Evolutionary conservation across 2,888 invertebrate species (phyloP).

Genomic region (Ditylenchus weischeri): DNA sequence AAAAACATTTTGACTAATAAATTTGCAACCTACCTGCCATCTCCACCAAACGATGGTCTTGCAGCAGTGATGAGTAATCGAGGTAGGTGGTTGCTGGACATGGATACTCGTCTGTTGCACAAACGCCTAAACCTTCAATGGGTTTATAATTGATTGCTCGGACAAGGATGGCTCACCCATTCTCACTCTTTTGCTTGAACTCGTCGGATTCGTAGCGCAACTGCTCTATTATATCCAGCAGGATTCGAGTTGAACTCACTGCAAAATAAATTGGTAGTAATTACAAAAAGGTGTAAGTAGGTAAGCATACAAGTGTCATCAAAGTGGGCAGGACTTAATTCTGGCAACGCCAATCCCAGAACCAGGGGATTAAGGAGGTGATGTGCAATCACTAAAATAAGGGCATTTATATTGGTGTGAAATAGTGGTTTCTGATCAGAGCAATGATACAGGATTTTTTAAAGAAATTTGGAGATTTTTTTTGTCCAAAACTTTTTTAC

Average conservation of each 20-base stretch:
- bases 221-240: conserved; percentile 55
- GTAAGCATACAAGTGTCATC: conserved; percentile 39
- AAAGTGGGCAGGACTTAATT: conserved; percentile 51
- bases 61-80: conserved; percentile 57
- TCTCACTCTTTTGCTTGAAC: conserved; percentile 24
- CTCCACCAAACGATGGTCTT: conserved; percentile 51
- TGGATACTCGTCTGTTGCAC: conserved; percentile 53
- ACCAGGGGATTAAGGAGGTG: conserved; percentile 54
- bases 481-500: too few species aligned
- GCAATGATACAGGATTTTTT: too few species aligned
- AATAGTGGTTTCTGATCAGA: too few species aligned
- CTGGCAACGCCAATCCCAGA: conserved; percentile 40
- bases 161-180: conserved; percentile 14
- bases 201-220: conserved; percentile 54
- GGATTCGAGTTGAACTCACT: conserved; percentile 49
- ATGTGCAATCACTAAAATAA: conserved; percentile 40
- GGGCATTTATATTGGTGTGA: too few species aligned
- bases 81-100: conserved; percentile 54
- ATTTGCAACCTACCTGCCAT: conserved; percentile 26
- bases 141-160: conserved; percentile 2
- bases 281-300: neutral
- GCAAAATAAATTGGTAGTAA: conserved; percentile 24
- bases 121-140: conserved; percentile 30
- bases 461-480: too few species aligned
- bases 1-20: conserved; percentile 12